Evolutionary conservation across 2,113 vertebrate species (phyloP).

Genomic region (Chlamydotis undulata): DNA sequence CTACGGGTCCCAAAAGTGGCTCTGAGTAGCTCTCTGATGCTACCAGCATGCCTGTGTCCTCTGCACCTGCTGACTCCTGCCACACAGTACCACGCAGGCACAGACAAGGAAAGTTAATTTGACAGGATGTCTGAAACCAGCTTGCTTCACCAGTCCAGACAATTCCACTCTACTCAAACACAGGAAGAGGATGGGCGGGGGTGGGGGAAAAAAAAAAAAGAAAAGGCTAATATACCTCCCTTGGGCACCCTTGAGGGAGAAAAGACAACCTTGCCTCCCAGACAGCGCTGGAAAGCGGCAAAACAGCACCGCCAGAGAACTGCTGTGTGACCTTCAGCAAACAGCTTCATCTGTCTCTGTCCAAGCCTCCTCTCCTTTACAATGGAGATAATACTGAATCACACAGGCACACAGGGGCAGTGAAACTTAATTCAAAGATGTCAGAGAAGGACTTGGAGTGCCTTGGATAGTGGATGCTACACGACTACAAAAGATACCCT

Average conservation of each 20-base stretch:
- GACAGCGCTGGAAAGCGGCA: accelerated
- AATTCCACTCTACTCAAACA: not conserved
- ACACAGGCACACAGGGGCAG: not conserved
- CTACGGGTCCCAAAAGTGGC: accelerated
- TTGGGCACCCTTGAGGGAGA: not conserved
- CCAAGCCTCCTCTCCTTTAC: not conserved
- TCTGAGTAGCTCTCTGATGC: not conserved
- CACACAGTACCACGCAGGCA: accelerated
- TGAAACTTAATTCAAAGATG: not conserved
- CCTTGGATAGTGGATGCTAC: accelerated
- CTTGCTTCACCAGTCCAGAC: not conserved
- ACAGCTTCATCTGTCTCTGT: not conserved
- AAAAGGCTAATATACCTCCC: not conserved
- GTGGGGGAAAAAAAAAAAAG: too few species aligned
- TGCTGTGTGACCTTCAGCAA: not conserved
- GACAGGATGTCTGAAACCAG: not conserved
- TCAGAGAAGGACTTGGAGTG: not conserved
- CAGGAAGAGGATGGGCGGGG: not conserved
- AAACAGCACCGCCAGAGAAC: not conserved
- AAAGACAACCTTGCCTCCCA: not conserved
- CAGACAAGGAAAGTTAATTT: not conserved
- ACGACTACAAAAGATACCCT: accelerated
- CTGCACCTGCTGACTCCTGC: not conserved
- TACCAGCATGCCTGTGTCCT: not conserved
- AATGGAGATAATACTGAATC: not conserved